Percentiles rank a stretch among this genome's conserved stretches.
Conservation (phyloP, 2,113 vertebrate genomes). For the Nestor notabilis region DNA sequence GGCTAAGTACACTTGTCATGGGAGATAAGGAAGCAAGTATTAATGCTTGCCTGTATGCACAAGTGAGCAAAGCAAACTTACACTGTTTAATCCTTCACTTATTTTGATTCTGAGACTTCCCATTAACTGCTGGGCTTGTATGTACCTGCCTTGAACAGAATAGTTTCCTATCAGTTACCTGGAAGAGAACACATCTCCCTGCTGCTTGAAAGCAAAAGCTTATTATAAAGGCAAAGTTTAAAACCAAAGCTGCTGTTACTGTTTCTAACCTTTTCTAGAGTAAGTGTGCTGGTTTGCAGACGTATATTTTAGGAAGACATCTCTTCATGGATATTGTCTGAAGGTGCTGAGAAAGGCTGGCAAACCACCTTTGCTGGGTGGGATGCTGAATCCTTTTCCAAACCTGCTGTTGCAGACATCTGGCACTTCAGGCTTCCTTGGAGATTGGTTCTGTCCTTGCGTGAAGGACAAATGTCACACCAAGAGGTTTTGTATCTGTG, state of each 20-base stretch:
- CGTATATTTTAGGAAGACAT: not conserved
- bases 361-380: not conserved
- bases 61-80: not conserved
- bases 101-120: not conserved
- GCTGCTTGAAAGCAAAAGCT: not conserved
- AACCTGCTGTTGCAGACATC: not conserved
- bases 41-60: not conserved
- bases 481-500: not conserved
- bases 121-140: not conserved
- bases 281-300: not conserved
- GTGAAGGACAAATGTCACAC: not conserved
- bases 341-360: not conserved
- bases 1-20: rapidly evolving
- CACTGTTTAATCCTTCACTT: not conserved
- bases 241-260: not conserved
- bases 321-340: not conserved
- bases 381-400: not conserved
- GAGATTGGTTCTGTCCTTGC: not conserved
- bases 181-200: not conserved
- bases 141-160: not conserved
- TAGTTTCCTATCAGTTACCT: not conserved
- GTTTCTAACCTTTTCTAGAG: not conserved
- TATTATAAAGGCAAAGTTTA: not conserved
- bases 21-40: not conserved
- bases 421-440: not conserved